Conservation (phyloP, 2,888 invertebrate species). For the Xestia rhomboidea region DNA sequence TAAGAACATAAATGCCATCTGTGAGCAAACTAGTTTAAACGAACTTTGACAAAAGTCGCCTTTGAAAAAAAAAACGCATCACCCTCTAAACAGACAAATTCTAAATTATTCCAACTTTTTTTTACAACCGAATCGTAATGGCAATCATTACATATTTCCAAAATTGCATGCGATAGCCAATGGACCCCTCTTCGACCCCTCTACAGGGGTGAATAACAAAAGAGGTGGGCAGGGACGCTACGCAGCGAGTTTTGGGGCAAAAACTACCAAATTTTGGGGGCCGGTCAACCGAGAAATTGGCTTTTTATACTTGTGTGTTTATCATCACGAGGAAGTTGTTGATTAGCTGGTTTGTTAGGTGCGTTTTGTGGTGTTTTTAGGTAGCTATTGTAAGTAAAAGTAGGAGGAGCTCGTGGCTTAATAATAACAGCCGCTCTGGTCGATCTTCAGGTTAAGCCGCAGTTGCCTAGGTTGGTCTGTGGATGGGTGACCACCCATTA, state of each 20-base stretch:
- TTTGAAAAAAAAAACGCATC: background rate
- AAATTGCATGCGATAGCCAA: slow-evolving; percentile 68
- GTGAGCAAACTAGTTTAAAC: background rate
- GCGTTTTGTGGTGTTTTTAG: slow-evolving; percentile 4
- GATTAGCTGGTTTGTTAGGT: slow-evolving; percentile 39
- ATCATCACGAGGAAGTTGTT: slow-evolving; percentile 31
- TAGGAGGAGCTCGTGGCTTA: background rate
- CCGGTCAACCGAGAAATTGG: slow-evolving; percentile 76
- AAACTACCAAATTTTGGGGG: slow-evolving; percentile 72
- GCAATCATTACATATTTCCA: slow-evolving; percentile 50
- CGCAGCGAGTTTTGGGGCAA: slow-evolving; percentile 77
- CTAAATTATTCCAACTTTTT: slow-evolving; percentile 21
- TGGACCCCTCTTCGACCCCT: slow-evolving; percentile 71
- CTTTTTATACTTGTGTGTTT: slow-evolving; percentile 62
- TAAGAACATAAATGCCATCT: background rate
- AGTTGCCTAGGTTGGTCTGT: background rate
- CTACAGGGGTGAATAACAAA: slow-evolving; percentile 68
- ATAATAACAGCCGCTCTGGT: background rate
- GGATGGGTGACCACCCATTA: background rate
- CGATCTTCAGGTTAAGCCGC: background rate
- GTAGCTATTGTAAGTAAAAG: background rate
- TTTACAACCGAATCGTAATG: slow-evolving; percentile 26
- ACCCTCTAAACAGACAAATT: background rate
- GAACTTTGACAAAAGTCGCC: background rate
- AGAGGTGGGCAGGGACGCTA: slow-evolving; percentile 73